A percentile compares a stretch with the other conserved stretches of the same genome.
phyloP scores from a whole-genome alignment of 2,888 invertebrate genomes.

The Theodoxus fluviatilis region DNA sequence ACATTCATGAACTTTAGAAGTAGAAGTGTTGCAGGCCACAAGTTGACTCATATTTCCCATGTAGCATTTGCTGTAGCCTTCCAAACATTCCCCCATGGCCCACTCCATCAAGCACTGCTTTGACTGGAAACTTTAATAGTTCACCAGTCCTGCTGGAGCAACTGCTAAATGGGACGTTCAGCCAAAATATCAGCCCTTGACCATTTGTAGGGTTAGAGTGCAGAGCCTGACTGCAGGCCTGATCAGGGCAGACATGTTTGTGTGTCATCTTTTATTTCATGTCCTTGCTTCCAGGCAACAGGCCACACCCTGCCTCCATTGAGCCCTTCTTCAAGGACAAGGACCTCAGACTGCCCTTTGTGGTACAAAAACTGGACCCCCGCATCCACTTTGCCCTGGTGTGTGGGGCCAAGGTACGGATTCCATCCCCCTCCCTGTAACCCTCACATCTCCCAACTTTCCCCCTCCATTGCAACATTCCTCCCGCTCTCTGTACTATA shows the following conservation, averaged over 20 bases:
- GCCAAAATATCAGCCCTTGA: too few relatives aligned
- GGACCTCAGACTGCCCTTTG: constrained; percentile 59
- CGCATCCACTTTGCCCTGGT: constrained; percentile 67
- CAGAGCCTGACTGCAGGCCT: too few relatives aligned
- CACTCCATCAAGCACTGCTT: too few relatives aligned
- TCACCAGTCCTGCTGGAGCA: too few relatives aligned
- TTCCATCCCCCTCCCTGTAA: not conserved
- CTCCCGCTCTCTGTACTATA: not conserved
- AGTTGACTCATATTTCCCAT: too few relatives aligned
- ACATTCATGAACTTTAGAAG: too few relatives aligned
- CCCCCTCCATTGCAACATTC: not conserved
- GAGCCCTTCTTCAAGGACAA: constrained; percentile 52
- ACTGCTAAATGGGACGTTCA: too few relatives aligned
- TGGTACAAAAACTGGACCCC: constrained; percentile 58
- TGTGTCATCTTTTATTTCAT: not conserved
- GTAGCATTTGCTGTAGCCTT: too few relatives aligned
- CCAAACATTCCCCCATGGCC: too few relatives aligned
- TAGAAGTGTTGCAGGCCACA: too few relatives aligned
- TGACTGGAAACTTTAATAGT: too few relatives aligned
- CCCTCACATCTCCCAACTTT: not conserved
- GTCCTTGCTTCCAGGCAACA: constrained; percentile 53
- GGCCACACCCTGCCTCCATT: constrained; percentile 61
- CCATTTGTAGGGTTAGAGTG: too few relatives aligned
- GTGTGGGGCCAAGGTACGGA: constrained; percentile 65
- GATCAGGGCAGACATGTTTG: not conserved